Conservation (phyloP, 2,888 invertebrate species). For the Luperina nickerlii region DNA sequence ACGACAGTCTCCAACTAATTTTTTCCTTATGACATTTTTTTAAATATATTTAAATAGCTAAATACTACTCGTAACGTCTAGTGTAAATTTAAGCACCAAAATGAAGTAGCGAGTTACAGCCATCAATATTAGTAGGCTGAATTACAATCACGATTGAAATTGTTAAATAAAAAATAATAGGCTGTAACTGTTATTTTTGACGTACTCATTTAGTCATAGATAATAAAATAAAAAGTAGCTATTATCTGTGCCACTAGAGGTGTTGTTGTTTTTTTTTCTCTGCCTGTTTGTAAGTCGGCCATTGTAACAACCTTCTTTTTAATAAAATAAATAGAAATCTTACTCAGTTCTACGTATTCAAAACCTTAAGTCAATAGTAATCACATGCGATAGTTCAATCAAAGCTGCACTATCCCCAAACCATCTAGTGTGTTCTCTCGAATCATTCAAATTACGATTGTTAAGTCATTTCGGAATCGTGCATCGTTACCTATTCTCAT, state of each 20-base stretch:
- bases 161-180: background rate
- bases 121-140: background rate
- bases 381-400: background rate
- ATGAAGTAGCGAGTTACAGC: background rate
- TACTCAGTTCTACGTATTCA: background rate
- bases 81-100: background rate
- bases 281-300: background rate
- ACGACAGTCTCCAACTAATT: background rate
- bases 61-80: background rate
- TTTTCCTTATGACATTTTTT: background rate
- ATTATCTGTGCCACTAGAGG: background rate
- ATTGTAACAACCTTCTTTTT: background rate
- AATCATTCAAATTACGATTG: background rate
- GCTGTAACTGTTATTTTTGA: background rate
- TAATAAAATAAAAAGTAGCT: background rate
- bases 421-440: slow-evolving; percentile 1
- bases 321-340: background rate
- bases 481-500: background rate
- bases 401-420: background rate
- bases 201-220: background rate
- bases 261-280: background rate
- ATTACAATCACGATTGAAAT: background rate
- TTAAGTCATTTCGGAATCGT: slow-evolving; percentile 20
- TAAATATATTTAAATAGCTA: background rate
- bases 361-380: background rate